Evolutionary conservation across 2,113 vertebrate genomes (phyloP), one percentile per base, ranked within the genome.

Genomic region (Rhabdornis inornatus): DNA sequence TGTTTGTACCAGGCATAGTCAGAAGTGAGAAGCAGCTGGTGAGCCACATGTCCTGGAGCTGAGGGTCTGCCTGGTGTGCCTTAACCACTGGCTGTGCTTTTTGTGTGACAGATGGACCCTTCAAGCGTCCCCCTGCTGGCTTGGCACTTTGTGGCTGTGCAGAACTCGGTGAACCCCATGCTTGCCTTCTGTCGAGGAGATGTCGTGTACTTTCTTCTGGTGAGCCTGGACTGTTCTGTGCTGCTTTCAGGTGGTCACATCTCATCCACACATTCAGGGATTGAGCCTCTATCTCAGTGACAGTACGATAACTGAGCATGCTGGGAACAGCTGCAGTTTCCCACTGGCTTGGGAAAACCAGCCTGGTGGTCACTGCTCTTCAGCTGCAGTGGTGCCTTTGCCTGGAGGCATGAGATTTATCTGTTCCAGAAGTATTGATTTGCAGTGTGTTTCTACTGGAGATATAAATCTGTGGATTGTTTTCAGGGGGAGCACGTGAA

Each of bases 181-280:
- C 98, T 99, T 76, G 99, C 99, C 4, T 99, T 99, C 91, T 99
- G 99, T 82, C 98, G 99, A 98, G 99, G 99, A 90, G 98, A 99
- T 8, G 98, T 99, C 0, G 98, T 99, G 83, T 98, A 99, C 94
- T 99, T 99, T 80, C 98, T 99, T 12, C 94, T 99, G 98, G 99
- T 99, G 97, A 97, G 96, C 74, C 39, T 31, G 12, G 60, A 16
- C 12, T 86, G 44, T 44, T 64, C 11, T 66, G 9, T 90, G 16
- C 76, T 94, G 55, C 60, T 60, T 61, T 80, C 75, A 40, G 47
- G 22, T 56, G 30, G 13, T 24, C 27, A 22, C 1, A 0, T 64
- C 31, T 81, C 63, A 21, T 13, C 44, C 31, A 11, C 14, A 1
- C 35, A 6, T 21, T 33, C 22, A 37, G 24, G 40, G 16, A 8